These are phyloP conservation scores for Cyprinodon tularosa DNA, from an alignment of 2,113 vertebrate species.

Conservation along the genomic window DNA sequence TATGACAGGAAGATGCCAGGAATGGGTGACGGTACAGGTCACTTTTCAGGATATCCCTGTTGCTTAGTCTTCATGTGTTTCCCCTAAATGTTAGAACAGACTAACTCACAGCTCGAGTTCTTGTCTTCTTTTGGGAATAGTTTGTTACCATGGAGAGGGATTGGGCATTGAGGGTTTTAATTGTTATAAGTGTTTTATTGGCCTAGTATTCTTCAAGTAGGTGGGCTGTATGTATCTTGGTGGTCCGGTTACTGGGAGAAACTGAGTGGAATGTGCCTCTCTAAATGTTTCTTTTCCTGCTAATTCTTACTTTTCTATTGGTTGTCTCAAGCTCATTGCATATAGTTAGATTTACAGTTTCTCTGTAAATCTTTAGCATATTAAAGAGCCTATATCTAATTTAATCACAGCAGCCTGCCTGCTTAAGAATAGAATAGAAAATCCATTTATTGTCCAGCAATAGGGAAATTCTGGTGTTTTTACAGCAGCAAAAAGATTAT, in stretches of 20 bases:
- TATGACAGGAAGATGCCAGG: slow-evolving; percentile 59
- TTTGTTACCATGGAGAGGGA: slow-evolving; percentile 29
- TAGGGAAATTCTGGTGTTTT: too few relatives aligned
- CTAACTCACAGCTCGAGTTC: slow-evolving; percentile 33
- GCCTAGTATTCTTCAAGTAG: slow-evolving; percentile 20
- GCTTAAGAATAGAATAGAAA: too few relatives aligned
- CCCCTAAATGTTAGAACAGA: slow-evolving; percentile 32
- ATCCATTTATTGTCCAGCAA: too few relatives aligned
- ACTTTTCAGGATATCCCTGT: slow-evolving; percentile 58
- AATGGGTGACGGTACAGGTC: slow-evolving; percentile 28
- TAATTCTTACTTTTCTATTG: not conserved
- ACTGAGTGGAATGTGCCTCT: not conserved
- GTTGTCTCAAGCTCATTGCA: not conserved
- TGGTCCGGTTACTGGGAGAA: not conserved
- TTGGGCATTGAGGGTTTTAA: not conserved
- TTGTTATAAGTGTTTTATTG: slow-evolving; percentile 29
- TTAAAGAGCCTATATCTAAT: not conserved
- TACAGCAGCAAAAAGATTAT: too few relatives aligned
- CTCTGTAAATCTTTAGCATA: not conserved
- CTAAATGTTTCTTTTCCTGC: not conserved
- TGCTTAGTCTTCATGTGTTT: slow-evolving; percentile 60
- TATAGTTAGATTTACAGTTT: not conserved
- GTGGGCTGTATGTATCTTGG: slow-evolving; percentile 5
- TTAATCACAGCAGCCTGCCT: not conserved
- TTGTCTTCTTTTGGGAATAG: slow-evolving; percentile 22